Evolutionary conservation across 2,888 invertebrate species (phyloP).

Genomic region (Sturmia bella): DNA sequence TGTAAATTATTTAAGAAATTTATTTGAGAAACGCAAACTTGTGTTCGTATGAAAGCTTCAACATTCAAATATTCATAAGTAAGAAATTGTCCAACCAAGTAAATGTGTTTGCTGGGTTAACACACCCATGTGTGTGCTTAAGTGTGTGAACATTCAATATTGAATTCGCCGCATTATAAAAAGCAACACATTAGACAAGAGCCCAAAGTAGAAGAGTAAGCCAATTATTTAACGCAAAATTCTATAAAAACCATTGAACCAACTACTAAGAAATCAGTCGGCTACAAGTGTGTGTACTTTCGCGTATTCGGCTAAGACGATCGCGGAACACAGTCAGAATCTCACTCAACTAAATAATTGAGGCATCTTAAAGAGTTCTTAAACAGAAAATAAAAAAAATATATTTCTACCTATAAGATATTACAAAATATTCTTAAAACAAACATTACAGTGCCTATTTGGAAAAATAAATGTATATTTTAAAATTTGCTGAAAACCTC

Average conservation of each 20-base stretch:
- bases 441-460: not conserved
- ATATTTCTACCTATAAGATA: not conserved
- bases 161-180: conserved; percentile 48
- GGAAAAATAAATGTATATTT: conserved; percentile 57
- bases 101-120: not conserved
- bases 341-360: not conserved
- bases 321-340: not conserved
- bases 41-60: no score
- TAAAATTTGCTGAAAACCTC: conserved; percentile 55
- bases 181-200: not conserved
- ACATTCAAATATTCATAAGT: no score
- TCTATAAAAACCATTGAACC: conserved; percentile 63
- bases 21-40: no score
- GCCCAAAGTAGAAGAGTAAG: conserved; percentile 34
- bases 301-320: not conserved
- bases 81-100: no score
- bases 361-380: not conserved
- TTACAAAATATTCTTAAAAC: not conserved
- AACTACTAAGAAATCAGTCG: conserved; percentile 57
- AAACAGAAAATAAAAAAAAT: not conserved
- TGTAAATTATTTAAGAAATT: no score
- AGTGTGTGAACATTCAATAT: not conserved
- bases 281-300: conserved; percentile 21
- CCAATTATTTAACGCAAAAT: conserved; percentile 31
- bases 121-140: not conserved